These are phyloP conservation scores for Parauchenoglanis punctatus DNA, from an alignment of 2,797 vertebrate species.

Conservation along the genomic window DNA sequence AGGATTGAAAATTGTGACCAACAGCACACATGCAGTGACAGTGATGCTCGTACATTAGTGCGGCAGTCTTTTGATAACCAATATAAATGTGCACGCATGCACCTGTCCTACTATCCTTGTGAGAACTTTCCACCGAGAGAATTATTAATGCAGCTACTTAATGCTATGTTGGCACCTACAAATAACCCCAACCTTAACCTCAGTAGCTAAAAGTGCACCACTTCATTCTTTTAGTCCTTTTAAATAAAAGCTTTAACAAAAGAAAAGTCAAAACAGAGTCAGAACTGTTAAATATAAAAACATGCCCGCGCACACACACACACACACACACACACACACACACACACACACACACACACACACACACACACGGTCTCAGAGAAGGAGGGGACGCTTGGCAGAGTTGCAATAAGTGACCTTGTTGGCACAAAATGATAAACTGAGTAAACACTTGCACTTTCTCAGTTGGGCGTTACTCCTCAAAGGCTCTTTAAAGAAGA, in stretches of 20 bases:
- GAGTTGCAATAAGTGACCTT: constrained; percentile 15
- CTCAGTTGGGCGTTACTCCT: constrained; percentile 33
- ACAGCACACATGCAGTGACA: not conserved
- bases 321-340: not conserved
- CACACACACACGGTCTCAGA: not conserved
- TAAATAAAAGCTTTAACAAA: not conserved
- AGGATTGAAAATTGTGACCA: not conserved
- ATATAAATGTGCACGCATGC: not conserved
- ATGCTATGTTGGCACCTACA: not conserved
- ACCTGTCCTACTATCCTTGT: not conserved
- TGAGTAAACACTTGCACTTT: constrained; percentile 28
- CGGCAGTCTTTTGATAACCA: not conserved
- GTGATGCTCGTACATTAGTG: not conserved
- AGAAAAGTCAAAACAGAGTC: not conserved
- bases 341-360: not conserved
- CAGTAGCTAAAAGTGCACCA: not conserved
- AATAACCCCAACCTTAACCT: not conserved
- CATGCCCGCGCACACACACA: not conserved
- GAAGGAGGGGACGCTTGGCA: constrained; percentile 14
- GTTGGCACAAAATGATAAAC: constrained; percentile 15
- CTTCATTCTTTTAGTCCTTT: not conserved
- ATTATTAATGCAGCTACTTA: not conserved
- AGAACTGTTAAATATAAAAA: not conserved
- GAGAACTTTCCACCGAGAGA: not conserved
- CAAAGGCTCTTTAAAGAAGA: not conserved